These are phyloP conservation scores for Hirtodrosophila histrioides DNA, from an alignment of 2,888 invertebrate species.

Conservation along the genomic window DNA sequence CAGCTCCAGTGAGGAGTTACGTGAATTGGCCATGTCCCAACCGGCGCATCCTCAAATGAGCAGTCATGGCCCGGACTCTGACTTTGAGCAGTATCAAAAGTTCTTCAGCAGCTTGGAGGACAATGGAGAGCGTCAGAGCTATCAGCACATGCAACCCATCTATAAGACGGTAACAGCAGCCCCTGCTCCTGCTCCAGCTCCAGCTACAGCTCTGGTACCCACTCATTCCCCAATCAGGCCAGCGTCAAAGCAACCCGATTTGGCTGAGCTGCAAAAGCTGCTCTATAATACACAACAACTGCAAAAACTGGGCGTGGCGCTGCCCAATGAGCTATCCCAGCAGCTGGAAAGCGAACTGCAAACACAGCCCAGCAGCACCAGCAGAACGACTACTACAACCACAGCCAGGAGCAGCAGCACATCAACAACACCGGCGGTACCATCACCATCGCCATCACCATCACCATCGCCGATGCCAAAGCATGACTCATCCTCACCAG, in stretches of 20 bases:
- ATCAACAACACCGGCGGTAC: conserved; percentile 9
- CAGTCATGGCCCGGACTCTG: conserved; percentile 22
- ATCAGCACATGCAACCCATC: conserved; percentile 77
- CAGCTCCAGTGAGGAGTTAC: conserved; percentile 77
- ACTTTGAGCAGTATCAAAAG: conserved; percentile 68
- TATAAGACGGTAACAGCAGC: conserved; percentile 64
- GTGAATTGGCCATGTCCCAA: conserved; percentile 66
- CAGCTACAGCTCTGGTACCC: conserved; percentile 22
- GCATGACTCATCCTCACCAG: conserved; percentile 71
- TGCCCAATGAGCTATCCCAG: conserved; percentile 76
- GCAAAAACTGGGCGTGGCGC: conserved; percentile 76
- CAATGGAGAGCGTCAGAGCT: conserved; percentile 64
- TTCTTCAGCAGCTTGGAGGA: conserved; percentile 71
- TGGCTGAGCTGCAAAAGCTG: conserved; percentile 85
- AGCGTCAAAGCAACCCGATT: conserved; percentile 83
- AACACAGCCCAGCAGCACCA: conserved; percentile 21
- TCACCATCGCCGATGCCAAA: conserved; percentile 24
- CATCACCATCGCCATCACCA: conserved; percentile 14
- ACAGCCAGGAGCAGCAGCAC: conserved; percentile 12
- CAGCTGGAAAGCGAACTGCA: conserved; percentile 74
- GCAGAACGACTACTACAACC: conserved; percentile 23
- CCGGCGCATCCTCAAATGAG: conserved; percentile 54
- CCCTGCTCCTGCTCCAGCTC: conserved; percentile 18
- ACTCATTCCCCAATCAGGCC: conserved; percentile 11
- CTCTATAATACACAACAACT: conserved; percentile 84